These are phyloP conservation scores for Pseudotriccus pelzelni DNA, from an alignment of 2,797 vertebrate genomes.

Conservation along the genomic window DNA sequence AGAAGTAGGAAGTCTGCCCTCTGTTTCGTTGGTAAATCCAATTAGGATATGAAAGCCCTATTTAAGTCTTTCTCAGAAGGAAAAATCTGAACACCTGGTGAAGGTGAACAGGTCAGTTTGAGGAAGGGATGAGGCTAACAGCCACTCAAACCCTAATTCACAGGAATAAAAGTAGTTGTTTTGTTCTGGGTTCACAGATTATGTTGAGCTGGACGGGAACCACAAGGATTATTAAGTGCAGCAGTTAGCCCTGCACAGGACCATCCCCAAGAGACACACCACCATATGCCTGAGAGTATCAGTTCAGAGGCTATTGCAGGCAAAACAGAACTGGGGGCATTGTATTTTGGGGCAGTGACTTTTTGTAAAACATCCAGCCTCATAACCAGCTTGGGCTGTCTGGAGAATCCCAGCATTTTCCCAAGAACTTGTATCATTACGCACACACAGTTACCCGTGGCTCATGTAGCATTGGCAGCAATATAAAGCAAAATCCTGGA, in stretches of 20 bases:
- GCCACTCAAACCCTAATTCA: neutral
- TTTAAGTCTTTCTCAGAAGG: neutral
- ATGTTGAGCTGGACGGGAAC: neutral
- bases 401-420: neutral
- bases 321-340: accelerated
- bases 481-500: neutral
- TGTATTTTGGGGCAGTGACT: neutral
- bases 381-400: neutral
- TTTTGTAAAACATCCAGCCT: neutral
- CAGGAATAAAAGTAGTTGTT: neutral
- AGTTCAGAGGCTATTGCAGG: neutral
- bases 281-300: neutral
- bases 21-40: neutral
- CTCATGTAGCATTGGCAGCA: neutral
- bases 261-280: neutral
- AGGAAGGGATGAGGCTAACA: neutral
- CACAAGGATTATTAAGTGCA: neutral
- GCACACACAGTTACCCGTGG: neutral
- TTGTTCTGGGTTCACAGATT: neutral
- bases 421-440: neutral
- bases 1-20: neutral
- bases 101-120: neutral
- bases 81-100: neutral
- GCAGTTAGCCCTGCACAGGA: neutral
- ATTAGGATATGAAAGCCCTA: neutral